Evolutionary conservation across 2,888 invertebrate species (phyloP), one percentile per base, ranked within the genome.

Genomic region (Folsomia candida): DNA sequence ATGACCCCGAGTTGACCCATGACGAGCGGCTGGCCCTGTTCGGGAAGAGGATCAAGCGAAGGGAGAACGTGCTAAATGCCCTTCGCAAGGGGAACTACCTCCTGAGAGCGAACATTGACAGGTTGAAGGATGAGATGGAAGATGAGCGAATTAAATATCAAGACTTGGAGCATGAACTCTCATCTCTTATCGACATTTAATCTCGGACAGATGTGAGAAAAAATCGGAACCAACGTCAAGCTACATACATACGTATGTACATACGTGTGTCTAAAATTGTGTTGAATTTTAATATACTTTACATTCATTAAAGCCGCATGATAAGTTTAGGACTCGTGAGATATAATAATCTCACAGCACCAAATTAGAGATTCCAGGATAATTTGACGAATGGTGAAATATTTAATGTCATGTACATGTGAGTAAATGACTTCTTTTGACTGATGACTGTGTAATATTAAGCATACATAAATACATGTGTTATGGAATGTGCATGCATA

Each of bases 51-150:
- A 73, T 78, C 0, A 80, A 78, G 62, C 87, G 89, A 67, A 91
- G 93, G 82, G 94, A 94, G 82, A 89, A 89, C 62, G 87, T 90
- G 74, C 85, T 94, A 11, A 87, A 89, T 51, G 91, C 92, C 0
- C 85, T 94, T 81, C 93, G 92, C 84, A 94, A 94, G 82, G 93
- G 93, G 77, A 94, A 94, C 81, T 91, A 92, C 74, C 86, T 94
- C 79, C 86, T 94, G 14, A 92, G 93, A 85, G 91, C 93, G 0
- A 94, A 93, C 82, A 92, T 93, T 0, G 94, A 94, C 83, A 87
- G 92, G 81, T 84, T 93, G 71, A 92, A 93, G 82, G 94, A 94
- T 82, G 92, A 93, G 81, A 87, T 94, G 60, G 88, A 89, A 68
- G 91, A 91, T 81, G 92, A 93, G 80, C 89, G 91, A 79, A 92